A percentile compares a stretch with the other conserved stretches of the same genome.
These are phyloP conservation scores for Odontocerum albicorne DNA, from an alignment of 2,888 invertebrate genomes.

Conservation along the genomic window DNA sequence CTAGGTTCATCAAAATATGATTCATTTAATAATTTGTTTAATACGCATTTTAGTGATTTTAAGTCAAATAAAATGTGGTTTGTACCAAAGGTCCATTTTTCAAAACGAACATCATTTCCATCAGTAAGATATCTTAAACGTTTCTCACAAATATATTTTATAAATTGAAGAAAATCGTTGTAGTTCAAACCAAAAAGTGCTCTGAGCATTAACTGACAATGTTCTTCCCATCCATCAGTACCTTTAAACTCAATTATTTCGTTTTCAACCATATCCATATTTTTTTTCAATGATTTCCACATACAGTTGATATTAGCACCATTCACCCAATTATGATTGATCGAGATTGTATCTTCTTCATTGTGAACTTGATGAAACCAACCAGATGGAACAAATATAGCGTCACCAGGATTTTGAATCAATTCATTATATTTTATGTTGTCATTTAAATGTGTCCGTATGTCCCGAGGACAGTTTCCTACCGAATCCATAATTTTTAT, in stretches of 20 bases:
- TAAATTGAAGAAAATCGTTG: constrained; percentile 65
- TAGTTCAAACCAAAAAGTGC: constrained; percentile 79
- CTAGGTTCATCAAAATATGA: constrained; percentile 6
- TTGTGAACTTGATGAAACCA: constrained; percentile 99
- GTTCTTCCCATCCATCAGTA: constrained; percentile 65
- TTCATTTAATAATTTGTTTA: constrained; percentile 20
- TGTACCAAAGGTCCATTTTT: constrained; percentile 47
- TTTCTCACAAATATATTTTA: constrained; percentile 64
- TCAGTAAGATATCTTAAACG: constrained; percentile 55
- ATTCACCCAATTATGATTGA: constrained; percentile 98
- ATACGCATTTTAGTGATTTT: constrained; percentile 21
- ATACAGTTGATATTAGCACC: constrained; percentile 78
- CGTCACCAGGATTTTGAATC: constrained; percentile 83
- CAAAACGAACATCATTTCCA: constrained; percentile 41
- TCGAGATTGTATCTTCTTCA: constrained; percentile 87
- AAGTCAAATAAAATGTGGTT: constrained; percentile 35
- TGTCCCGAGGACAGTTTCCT: constrained; percentile 69
- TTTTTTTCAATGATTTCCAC: constrained; percentile 68
- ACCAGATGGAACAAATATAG: constrained; percentile 93
- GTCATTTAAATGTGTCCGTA: constrained; percentile 45
- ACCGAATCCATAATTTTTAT: constrained; percentile 61
- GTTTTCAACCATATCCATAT: constrained; percentile 67
- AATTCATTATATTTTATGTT: constrained; percentile 61
- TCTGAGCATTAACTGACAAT: constrained; percentile 82
- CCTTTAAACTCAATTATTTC: constrained; percentile 77